Evolutionary conservation across 2,888 invertebrate species (phyloP).

Genomic region (Melikaiella ostensackeni): DNA sequence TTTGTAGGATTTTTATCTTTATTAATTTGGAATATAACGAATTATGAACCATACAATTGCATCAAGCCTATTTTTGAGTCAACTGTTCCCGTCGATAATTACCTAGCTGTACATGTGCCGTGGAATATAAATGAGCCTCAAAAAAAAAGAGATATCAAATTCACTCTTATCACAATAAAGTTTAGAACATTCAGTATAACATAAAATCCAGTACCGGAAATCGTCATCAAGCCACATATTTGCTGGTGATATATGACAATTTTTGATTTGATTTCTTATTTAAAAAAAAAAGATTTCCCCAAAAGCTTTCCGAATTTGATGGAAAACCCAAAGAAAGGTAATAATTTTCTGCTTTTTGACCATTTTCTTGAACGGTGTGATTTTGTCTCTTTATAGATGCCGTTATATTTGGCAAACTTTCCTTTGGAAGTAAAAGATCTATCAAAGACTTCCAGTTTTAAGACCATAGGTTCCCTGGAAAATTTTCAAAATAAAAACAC

Average conservation of each 20-base stretch:
- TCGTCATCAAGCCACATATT: too few species aligned
- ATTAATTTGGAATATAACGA: constrained; percentile 10
- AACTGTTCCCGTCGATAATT: too few species aligned
- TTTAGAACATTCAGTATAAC: too few species aligned
- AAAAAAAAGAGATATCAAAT: too few species aligned
- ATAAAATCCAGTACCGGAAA: too few species aligned
- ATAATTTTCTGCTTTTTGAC: constrained; percentile 80
- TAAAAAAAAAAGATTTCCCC: constrained; percentile 81
- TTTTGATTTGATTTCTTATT: constrained; percentile 68
- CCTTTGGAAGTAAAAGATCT: constrained; percentile 79
- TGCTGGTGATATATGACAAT: too few species aligned
- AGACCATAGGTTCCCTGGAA: constrained; percentile 84
- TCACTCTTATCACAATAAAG: not conserved
- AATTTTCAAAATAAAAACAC: too few species aligned
- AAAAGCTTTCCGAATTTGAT: constrained; percentile 82
- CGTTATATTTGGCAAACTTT: constrained; percentile 77
- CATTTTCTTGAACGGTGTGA: constrained; percentile 82
- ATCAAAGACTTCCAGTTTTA: constrained; percentile 83
- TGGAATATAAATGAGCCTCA: too few species aligned
- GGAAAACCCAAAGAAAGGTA: constrained; percentile 83
- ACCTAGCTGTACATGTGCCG: too few species aligned
- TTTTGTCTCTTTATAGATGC: constrained; percentile 78
- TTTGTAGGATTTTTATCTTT: constrained; percentile 75
- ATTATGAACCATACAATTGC: too few species aligned
- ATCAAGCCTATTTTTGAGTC: too few species aligned